Evolutionary conservation across 1,140 invertebrate species (phyloP), one percentile per base, ranked within the genome.

Genomic region (Macrostomum lignano): DNA sequence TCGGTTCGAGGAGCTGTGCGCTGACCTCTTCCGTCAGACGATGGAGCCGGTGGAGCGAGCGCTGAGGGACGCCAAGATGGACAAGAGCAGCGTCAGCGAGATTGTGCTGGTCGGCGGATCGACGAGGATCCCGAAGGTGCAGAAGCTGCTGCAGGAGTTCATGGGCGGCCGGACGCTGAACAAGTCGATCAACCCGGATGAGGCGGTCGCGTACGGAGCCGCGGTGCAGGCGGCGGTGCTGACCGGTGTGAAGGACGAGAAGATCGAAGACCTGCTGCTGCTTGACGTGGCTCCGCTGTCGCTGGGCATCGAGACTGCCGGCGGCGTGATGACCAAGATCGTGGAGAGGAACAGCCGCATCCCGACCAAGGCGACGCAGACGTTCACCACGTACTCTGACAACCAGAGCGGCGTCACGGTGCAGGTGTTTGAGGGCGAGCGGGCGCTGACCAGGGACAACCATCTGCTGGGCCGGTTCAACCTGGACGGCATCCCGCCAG

Each of bases 91-190:
- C 37, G 76, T 94, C 40, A 70, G 93, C 46, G 86, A 94, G 44
- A 84, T 94, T 43, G 84, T 94, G 20, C 60, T 94, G 20, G 84
- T 94, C 30, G 86, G 86, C 42, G 86, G 86, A 22, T 93, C 84
- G n/a, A 93, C 86, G 21, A 72, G 84, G 61, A 94, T 94, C 44
- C 86, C 86, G 25, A 93, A 91, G n/a, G n/a, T n/a, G n/a, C n/a
- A n/a, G n/a, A n/a, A n/a, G n/a, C n/a, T n/a, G n/a, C n/a, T n/a
- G n/a, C n/a, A n/a, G n/a, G n/a, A n/a, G n/a, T n/a, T n/a, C n/a
- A n/a, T n/a, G n/a, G n/a, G n/a, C n/a, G n/a, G n/a, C n/a, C n/a
- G n/a, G n/a, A n/a, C n/a, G n/a, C n/a, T n/a, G n/a, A n/a, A n/a
- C n/a, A n/a, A n/a, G n/a, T n/a, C n/a, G n/a, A n/a, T n/a, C n/a